Evolutionary conservation across 1,140 invertebrate genomes (phyloP).

Genomic region (Vollenhovia emeryi): DNA sequence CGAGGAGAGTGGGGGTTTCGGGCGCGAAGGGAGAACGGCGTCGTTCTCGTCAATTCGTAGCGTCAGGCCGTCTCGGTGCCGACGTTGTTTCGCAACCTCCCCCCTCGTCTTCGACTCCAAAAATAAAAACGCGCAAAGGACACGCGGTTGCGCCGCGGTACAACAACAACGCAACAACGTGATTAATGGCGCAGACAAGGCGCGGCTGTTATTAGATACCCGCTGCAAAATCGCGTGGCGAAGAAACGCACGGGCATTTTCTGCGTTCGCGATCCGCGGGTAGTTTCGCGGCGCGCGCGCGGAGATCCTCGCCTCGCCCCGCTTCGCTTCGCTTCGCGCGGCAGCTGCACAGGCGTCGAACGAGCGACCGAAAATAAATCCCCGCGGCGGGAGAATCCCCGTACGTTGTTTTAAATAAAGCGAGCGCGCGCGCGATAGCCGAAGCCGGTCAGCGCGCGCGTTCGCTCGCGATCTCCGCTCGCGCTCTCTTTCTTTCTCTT

Average conservation of each 20-base stretch:
- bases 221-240: background rate
- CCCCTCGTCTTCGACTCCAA: background rate
- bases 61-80: background rate
- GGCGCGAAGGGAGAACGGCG: background rate
- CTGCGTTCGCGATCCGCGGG: constrained; percentile 3
- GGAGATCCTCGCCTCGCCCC: constrained; percentile 20
- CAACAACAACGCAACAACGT: background rate
- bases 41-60: background rate
- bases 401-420: constrained; percentile 81
- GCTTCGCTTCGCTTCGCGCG: constrained; percentile 40
- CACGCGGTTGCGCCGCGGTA: background rate
- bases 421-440: constrained; percentile 56
- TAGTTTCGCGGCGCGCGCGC: constrained; percentile 30
- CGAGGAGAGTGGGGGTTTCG: too few species aligned
- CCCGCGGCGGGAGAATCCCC: constrained; percentile 75
- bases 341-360: constrained; percentile 72
- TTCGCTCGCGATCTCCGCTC: constrained; percentile 33
- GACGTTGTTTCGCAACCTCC: background rate
- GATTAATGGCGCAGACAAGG: background rate
- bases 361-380: constrained; percentile 81
- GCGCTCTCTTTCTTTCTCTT: background rate
- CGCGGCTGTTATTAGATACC: background rate
- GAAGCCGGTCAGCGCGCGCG: constrained; percentile 64
- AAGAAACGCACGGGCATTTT: constrained; percentile 20
- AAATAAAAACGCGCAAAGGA: constrained; percentile 1